phyloP scores from a whole-genome alignment of 2,797 vertebrate species.

The Diplodus sargus region DNA sequence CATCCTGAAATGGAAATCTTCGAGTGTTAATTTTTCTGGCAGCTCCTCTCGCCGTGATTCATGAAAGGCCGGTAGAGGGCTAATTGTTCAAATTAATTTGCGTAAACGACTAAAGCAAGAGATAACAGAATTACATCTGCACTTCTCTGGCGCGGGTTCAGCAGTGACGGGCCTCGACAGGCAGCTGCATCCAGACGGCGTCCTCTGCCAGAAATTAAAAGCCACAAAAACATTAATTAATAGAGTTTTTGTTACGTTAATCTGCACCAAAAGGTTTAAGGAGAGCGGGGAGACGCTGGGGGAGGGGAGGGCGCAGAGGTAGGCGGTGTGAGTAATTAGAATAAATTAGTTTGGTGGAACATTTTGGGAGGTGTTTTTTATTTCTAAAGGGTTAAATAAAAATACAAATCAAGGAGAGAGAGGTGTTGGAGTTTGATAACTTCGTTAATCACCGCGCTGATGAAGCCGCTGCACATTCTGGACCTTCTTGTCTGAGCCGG shows the following conservation, averaged over 20 bases:
- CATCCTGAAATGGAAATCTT: conserved; percentile 64
- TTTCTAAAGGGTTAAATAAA: conserved; percentile 66
- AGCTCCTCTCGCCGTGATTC: conserved; percentile 92
- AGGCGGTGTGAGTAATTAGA: conserved; percentile 89
- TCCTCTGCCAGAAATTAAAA: conserved; percentile 94
- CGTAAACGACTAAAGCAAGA: conserved; percentile 96
- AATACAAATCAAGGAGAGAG: conserved; percentile 65
- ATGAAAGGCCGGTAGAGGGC: conserved; percentile 95
- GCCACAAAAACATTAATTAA: conserved; percentile 97
- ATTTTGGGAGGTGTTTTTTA: conserved; percentile 75
- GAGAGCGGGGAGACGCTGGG: conserved; percentile 67
- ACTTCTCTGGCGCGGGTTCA: conserved; percentile 96
- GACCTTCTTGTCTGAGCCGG: conserved; percentile 54
- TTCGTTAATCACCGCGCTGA: conserved; percentile 94
- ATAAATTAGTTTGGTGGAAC: conserved; percentile 92
- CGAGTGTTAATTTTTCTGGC: conserved; percentile 84
- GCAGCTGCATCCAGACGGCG: conserved; percentile 94
- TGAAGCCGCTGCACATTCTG: conserved; percentile 85
- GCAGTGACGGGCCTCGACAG: conserved; percentile 88
- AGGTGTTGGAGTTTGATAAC: conserved; percentile 89
- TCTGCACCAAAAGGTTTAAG: conserved; percentile 91
- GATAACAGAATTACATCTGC: conserved; percentile 99
- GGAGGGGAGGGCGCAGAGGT: conserved; percentile 85
- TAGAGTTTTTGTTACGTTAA: conserved; percentile 94
- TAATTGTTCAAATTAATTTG: conserved; percentile 99